phyloP scores from a whole-genome alignment of 2,888 invertebrate genomes.

The Homarus gammarus region DNA sequence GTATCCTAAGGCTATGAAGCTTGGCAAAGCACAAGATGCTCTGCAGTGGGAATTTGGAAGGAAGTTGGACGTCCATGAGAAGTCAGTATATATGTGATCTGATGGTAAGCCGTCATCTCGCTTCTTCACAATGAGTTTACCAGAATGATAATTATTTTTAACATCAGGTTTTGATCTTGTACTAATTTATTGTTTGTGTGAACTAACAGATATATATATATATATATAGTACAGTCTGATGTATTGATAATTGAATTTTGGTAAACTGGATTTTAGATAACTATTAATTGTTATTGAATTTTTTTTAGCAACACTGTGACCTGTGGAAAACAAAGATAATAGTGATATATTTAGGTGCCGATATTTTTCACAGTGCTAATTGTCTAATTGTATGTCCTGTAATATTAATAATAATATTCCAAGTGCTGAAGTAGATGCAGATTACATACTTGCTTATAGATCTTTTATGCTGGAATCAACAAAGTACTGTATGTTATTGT shows the following conservation, averaged over 20 bases:
- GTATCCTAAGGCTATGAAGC: background rate
- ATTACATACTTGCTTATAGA: slow-evolving; percentile 5
- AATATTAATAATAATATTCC: background rate
- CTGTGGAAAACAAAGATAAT: background rate
- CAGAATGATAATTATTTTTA: background rate
- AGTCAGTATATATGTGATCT: slow-evolving; percentile 9
- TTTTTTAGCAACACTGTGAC: background rate
- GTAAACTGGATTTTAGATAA: background rate
- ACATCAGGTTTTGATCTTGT: background rate
- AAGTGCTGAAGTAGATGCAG: slow-evolving; percentile 8
- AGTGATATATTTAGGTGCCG: slow-evolving; percentile 9
- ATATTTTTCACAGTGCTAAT: slow-evolving; percentile 10
- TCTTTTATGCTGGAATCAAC: background rate
- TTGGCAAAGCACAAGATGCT: background rate
- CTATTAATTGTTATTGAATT: background rate
- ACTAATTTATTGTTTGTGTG: background rate
- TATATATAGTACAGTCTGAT: background rate
- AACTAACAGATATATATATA: background rate
- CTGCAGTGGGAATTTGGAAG: background rate
- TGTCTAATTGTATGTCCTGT: background rate
- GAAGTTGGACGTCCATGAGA: slow-evolving; percentile 15
- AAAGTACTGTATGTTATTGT: background rate
- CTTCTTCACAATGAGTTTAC: background rate
- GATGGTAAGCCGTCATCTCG: background rate
- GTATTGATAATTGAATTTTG: background rate